These are phyloP conservation scores for Rattus rattus DNA, from an alignment of 2,113 vertebrate species.

Conservation along the genomic window DNA sequence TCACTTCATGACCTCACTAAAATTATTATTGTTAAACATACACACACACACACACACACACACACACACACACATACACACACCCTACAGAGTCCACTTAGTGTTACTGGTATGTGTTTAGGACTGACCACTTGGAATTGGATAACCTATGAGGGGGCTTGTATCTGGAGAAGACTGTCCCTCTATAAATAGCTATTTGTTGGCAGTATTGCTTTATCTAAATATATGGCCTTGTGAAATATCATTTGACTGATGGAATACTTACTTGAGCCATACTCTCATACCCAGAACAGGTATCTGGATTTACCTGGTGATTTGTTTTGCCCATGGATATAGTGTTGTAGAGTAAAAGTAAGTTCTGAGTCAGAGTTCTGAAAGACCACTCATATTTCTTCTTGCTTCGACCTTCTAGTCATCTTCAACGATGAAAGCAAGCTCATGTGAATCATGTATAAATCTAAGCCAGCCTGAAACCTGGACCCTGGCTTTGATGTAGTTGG, in stretches of 20 bases:
- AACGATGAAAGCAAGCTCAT: not conserved
- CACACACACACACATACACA: not conserved
- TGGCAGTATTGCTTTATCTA: not conserved
- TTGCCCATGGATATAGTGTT: not conserved
- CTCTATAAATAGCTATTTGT: not conserved
- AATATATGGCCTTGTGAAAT: not conserved
- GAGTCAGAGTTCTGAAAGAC: not conserved
- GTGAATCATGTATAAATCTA: not conserved
- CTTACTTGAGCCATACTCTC: fast-evolving
- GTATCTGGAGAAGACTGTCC: not conserved
- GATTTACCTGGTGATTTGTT: not conserved
- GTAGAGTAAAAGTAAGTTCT: not conserved
- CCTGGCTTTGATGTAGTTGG: not conserved
- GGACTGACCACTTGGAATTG: not conserved
- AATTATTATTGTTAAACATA: not conserved
- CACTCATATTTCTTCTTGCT: not conserved
- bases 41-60: not conserved
- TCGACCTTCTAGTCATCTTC: not conserved
- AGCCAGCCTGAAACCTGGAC: not conserved
- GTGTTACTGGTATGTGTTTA: not conserved
- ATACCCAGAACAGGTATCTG: not conserved
- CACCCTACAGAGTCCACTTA: not conserved
- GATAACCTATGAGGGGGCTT: not conserved
- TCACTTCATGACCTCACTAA: not conserved
- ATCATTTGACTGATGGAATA: not conserved